These are phyloP conservation scores for Stegodyphus dumicola DNA, from an alignment of 1,140 invertebrate genomes.

Conservation along the genomic window DNA sequence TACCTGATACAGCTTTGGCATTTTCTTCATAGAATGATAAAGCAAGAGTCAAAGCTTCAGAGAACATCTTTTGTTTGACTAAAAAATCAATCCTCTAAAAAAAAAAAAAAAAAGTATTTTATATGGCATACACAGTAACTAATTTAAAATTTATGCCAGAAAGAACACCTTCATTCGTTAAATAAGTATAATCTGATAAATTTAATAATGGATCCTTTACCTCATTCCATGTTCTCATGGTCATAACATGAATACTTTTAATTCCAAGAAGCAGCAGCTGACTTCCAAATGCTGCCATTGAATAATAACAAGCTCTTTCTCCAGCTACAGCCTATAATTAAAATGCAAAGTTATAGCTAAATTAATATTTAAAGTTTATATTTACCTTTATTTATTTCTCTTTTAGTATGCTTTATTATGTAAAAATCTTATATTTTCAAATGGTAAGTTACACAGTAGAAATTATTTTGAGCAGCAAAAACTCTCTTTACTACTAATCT, in stretches of 20 bases:
- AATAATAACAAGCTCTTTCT: constrained; percentile 90
- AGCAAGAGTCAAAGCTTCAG: constrained; percentile 76
- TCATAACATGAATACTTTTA: constrained; percentile 82
- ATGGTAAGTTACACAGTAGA: too few relatives aligned
- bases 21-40: constrained; percentile 78
- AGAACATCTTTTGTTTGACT: constrained; percentile 72
- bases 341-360: neutral
- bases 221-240: constrained; percentile 85
- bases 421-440: too few relatives aligned
- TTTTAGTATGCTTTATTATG: too few relatives aligned
- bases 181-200: neutral
- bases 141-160: neutral
- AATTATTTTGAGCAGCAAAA: too few relatives aligned
- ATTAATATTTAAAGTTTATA: neutral
- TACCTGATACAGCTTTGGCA: constrained; percentile 73
- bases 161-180: neutral
- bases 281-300: constrained; percentile 78
- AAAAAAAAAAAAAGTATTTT: constrained; percentile 36
- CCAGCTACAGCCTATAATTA: constrained; percentile 80
- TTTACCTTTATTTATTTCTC: neutral
- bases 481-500: too few relatives aligned
- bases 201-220: constrained; percentile 64
- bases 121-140: neutral
- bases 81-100: constrained; percentile 69
- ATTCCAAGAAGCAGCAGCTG: constrained; percentile 88